Evolutionary conservation across 64 coral and sea anemone genomes (phyloP).

Genomic region (Platygyra sinensis): DNA sequence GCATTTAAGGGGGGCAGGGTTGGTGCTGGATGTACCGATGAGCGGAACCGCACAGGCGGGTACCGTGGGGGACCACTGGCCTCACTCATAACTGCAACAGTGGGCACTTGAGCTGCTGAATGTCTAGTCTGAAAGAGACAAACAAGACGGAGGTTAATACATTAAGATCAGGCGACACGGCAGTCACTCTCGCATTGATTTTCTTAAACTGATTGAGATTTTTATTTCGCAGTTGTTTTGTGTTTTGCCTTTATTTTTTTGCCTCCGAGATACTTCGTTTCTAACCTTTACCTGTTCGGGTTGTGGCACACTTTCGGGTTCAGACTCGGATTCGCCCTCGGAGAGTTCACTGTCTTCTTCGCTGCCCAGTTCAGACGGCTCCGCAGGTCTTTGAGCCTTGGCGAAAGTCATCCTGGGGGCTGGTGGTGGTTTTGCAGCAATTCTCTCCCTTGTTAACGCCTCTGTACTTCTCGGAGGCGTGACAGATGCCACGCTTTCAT

Average conservation of each 20-base stretch:
- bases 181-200: too few relatives aligned
- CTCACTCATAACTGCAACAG: conserved; percentile 86
- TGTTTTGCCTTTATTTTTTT: background rate
- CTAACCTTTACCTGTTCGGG: conserved; percentile 13
- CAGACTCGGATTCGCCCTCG: conserved; percentile 26
- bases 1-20: conserved; percentile 77
- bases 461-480: conserved; percentile 20
- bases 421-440: background rate
- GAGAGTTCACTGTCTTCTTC: conserved; percentile 36
- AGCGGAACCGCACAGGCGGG: conserved; percentile 93
- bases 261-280: background rate
- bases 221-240: too few relatives aligned
- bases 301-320: conserved; percentile 38
- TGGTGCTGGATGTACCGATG: conserved; percentile 85
- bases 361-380: conserved; percentile 3
- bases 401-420: background rate
- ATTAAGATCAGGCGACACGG: background rate
- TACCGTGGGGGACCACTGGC: conserved; percentile 76
- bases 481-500: conserved; percentile 28
- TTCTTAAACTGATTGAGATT: too few relatives aligned
- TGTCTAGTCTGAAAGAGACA: conserved; percentile 55
- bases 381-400: background rate
- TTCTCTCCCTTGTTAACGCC: background rate
- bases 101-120: conserved; percentile 85
- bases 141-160: background rate